A percentile compares a stretch with the other conserved stretches of the same genome.
phyloP scores from a whole-genome alignment of 2,113 vertebrate species.

The Astur gentilis region DNA sequence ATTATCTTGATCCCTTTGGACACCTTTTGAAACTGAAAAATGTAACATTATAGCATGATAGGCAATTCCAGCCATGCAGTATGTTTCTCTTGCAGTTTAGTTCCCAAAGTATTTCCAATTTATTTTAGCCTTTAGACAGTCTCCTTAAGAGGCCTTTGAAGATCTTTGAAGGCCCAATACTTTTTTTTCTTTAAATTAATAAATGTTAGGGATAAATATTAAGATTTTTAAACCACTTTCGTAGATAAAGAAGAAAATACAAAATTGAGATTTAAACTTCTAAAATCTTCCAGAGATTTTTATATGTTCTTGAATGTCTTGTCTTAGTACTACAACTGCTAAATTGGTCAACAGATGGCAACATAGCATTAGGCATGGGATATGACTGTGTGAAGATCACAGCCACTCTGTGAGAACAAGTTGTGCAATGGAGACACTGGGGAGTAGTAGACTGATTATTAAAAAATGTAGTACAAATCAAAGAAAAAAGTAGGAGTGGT shows the following conservation, averaged over 20 bases:
- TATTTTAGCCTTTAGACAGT: neutral
- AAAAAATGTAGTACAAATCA: neutral
- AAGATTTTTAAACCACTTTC: neutral
- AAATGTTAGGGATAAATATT: neutral
- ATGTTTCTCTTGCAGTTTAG: neutral
- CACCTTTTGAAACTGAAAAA: neutral
- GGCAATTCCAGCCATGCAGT: neutral
- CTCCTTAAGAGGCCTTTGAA: neutral
- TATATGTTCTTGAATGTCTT: neutral
- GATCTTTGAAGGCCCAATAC: neutral
- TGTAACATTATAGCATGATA: neutral
- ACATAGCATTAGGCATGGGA: conserved; percentile 18
- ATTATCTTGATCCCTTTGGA: neutral
- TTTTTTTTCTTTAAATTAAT: neutral
- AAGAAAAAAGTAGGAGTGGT: neutral
- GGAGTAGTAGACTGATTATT: neutral
- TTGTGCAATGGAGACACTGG: neutral
- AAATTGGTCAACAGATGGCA: conserved; percentile 54
- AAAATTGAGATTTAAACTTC: neutral
- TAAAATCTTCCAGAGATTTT: neutral
- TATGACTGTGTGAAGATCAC: neutral
- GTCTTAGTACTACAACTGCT: neutral
- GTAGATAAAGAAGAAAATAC: neutral
- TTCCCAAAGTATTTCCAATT: neutral
- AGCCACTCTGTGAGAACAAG: neutral